Base-by-base conservation (phyloP, 2,113 vertebrate genomes). In the Hepsetus odoe region DNA sequence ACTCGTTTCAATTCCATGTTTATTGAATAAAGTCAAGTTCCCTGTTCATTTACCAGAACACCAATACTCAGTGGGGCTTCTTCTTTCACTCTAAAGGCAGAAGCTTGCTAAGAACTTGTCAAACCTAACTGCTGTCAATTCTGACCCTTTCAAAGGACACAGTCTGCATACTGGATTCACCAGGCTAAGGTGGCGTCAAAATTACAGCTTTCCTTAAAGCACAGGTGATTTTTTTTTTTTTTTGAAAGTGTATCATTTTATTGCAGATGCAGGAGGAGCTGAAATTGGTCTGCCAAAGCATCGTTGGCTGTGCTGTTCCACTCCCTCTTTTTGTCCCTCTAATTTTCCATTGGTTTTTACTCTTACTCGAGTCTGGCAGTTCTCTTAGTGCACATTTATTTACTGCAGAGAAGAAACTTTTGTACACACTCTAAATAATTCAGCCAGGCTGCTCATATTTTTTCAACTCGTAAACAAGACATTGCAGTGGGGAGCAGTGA, bases 351-450 rank as follows among this genome's bases (percentile, higher is more conserved):
- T 12, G 14, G 46, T 8, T 53, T 22, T 66, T 66, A 46, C 46
- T 5, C 59, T 46, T 38, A 59, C 26, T 55, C 38, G 46, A 14
- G n/a, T 66, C 55, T 66, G 61, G 32, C 46, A 35, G 46, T 46
- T 66, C 62, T 66, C 30, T 44, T 28, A 3, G 4, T 16, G 42
- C 73, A 64, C 44, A 75, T 53, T 65, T 38, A 51, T 65, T 55
- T 66, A 22, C 32, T 32, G 59, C 26, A 14, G 44, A 61, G 16
- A 58, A 32, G 56, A 46, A 58, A 74, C 58, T 3, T 13, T 53
- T 33, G 49, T 26, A 72, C 5, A 24, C 6, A 46, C 30, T 6
- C 51, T 74, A 56, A 74, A 80, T 80, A 74, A 80, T 74, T 74
- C 62, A 67, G 24, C 71, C 59, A 42, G 32, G 42, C 62, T 66